phyloP scores from a whole-genome alignment of 2,888 invertebrate species.

The Biston stratarius region DNA sequence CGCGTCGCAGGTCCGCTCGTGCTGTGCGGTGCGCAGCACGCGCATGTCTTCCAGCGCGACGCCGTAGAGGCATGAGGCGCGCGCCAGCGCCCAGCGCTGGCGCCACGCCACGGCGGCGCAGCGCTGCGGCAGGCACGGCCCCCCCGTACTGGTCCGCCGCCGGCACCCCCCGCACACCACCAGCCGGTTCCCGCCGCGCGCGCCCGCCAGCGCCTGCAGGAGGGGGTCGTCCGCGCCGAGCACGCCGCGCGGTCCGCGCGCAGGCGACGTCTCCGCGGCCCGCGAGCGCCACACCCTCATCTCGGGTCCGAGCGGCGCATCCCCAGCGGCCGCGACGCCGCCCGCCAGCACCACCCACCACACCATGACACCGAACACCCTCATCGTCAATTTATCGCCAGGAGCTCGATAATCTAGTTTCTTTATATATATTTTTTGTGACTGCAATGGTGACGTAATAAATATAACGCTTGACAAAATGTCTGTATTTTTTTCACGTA shows the following conservation, averaged over 20 bases:
- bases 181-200: constrained; percentile 37
- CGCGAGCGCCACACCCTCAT: neutral
- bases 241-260: constrained; percentile 27
- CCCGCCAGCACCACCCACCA: constrained; percentile 1
- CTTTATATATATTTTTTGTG: neutral
- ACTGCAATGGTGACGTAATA: neutral
- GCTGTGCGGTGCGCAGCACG: neutral
- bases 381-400: neutral
- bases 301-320: constrained; percentile 19
- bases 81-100: constrained; percentile 51
- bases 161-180: constrained; percentile 44
- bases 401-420: neutral
- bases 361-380: constrained; percentile 18
- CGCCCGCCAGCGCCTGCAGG: constrained; percentile 43
- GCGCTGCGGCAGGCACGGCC: constrained; percentile 10
- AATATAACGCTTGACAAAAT: too few relatives aligned
- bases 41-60: neutral
- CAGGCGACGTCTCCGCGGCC: constrained; percentile 13
- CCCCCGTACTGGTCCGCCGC: constrained; percentile 31
- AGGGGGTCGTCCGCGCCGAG: constrained; percentile 34
- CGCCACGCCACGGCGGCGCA: constrained; percentile 51
- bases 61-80: constrained; percentile 45
- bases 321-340: constrained; percentile 23
- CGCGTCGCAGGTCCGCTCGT: constrained; percentile 7
- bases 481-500: too few relatives aligned